phyloP scores from a whole-genome alignment of 1,140 invertebrate genomes.

The Euborellia annulipes region DNA sequence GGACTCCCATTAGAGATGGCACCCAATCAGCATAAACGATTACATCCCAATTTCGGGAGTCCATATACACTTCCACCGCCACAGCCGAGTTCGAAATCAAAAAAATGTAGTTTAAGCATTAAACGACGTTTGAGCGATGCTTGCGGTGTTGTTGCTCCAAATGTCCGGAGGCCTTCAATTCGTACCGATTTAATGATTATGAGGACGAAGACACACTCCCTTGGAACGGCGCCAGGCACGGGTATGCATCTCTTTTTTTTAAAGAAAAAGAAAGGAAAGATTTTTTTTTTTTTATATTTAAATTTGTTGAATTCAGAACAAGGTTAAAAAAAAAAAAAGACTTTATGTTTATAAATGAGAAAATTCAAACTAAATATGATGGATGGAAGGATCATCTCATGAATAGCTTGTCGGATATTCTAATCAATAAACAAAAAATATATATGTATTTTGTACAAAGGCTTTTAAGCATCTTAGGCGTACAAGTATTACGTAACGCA shows the following conservation, averaged over 20 bases:
- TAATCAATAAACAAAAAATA: too few species aligned
- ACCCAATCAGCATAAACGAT: constrained; percentile 63
- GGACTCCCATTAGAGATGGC: constrained; percentile 73
- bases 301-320: too few species aligned
- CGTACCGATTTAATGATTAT: constrained; percentile 71
- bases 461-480: too few species aligned
- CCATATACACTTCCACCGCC: constrained; percentile 45
- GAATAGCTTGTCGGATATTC: too few species aligned
- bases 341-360: too few species aligned
- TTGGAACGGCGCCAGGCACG: not conserved
- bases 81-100: constrained; percentile 42
- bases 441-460: too few species aligned
- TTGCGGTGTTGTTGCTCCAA: constrained; percentile 68
- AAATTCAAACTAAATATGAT: too few species aligned
- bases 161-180: constrained; percentile 65
- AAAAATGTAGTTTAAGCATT: constrained; percentile 59
- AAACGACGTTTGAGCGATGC: constrained; percentile 64
- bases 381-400: too few species aligned
- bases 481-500: too few species aligned
- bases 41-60: constrained; percentile 48
- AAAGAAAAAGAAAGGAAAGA: too few species aligned
- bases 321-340: too few species aligned
- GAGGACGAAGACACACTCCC: constrained; percentile 48
- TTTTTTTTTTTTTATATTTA: too few species aligned
- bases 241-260: not conserved